Evolutionary conservation across 1,140 invertebrate species (phyloP).

Genomic region (Schmidtea mediterranea): DNA sequence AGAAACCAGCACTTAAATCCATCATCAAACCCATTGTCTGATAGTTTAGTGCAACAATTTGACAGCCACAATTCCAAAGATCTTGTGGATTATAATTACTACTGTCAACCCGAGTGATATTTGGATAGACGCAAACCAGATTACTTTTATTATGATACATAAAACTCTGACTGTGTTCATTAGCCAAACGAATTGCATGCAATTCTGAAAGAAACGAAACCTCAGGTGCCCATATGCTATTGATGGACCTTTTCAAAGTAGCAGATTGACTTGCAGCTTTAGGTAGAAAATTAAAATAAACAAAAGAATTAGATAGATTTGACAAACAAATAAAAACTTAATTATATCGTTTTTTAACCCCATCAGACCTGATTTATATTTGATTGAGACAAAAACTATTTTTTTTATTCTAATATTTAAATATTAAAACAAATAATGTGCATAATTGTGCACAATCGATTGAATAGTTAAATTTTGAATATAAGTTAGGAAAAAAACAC

Average conservation of each 20-base stretch:
- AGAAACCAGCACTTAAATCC: slow-evolving; percentile 34
- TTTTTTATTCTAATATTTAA: no score
- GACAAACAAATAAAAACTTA: no score
- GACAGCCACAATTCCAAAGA: slow-evolving; percentile 34
- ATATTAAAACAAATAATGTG: no score
- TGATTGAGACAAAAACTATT: no score
- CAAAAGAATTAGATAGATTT: slow-evolving; percentile 10
- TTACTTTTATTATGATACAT: slow-evolving; percentile 31
- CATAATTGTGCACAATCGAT: no score
- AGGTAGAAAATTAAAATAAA: slow-evolving; percentile 20
- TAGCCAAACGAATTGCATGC: slow-evolving; percentile 24
- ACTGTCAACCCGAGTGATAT: slow-evolving; percentile 31
- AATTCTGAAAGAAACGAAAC: slow-evolving; percentile 29
- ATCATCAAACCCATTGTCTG: slow-evolving; percentile 33
- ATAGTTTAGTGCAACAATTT: slow-evolving; percentile 34
- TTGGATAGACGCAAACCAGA: slow-evolving; percentile 31
- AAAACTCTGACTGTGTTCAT: slow-evolving; percentile 29
- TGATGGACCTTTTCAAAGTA: slow-evolving; percentile 17
- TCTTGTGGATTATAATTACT: slow-evolving; percentile 35
- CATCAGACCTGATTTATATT: no score
- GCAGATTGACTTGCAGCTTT: slow-evolving; percentile 18
- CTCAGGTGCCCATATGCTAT: slow-evolving; percentile 16
- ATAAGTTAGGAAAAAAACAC: no score
- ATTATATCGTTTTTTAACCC: no score
- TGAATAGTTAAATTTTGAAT: no score